These are phyloP conservation scores for cattle (Bos taurus) DNA, from an alignment of 2,113 vertebrate species.

Conservation along the genomic window ARS-UCD2.0 NC_037347.1:4852501-4853000, in stretches of 20 bases:
- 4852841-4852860: accelerated
- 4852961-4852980: neutral
- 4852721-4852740: neutral
- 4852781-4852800: neutral
- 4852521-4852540: neutral
- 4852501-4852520: neutral
- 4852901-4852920: neutral
- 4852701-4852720: neutral
- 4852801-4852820: too few species aligned
- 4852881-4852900: neutral
- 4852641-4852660: neutral
- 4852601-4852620: neutral
- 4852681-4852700: neutral
- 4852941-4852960: neutral
- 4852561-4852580: neutral
- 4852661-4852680: too few species aligned
- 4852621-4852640: neutral
- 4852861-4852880: accelerated
- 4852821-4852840: neutral
- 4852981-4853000: neutral
- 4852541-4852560: neutral
- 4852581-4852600: neutral
- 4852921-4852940: neutral
- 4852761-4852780: neutral
- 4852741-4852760: neutral